phyloP scores from a whole-genome alignment of 92 coral and sea anemone species.

The Nematostella vectensis region DNA sequence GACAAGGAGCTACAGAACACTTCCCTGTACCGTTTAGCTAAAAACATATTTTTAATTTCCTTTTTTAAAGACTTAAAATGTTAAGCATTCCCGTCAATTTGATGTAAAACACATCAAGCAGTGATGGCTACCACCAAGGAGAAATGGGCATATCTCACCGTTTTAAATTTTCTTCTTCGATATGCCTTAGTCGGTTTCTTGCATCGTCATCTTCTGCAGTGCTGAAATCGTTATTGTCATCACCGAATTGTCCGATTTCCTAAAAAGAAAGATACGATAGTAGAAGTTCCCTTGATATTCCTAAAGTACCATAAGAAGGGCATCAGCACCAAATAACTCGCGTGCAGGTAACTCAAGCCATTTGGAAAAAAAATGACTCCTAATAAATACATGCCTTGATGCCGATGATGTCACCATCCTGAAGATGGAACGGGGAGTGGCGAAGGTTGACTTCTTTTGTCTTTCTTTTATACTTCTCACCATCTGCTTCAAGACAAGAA shows the following conservation, averaged over 20 bases:
- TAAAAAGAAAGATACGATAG: no score
- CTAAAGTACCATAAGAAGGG: no score
- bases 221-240: conserved; percentile 43
- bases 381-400: conserved; percentile 42
- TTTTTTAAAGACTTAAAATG: no score
- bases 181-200: conserved; percentile 29
- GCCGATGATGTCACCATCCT: conserved; percentile 76
- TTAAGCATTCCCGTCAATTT: background rate
- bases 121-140: no score
- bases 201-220: conserved; percentile 69
- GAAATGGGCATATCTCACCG: conserved; percentile 36
- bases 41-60: background rate
- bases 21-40: no score
- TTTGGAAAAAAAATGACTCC: background rate
- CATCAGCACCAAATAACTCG: no score
- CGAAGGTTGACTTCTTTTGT: conserved; percentile 59
- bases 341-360: no score
- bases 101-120: no score
- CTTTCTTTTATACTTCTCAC: conserved; percentile 31
- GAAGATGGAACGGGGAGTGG: conserved; percentile 59
- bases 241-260: conserved; percentile 11
- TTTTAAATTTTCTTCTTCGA: conserved; percentile 54
- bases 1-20: no score
- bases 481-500: conserved; percentile 10
- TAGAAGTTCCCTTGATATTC: no score